Evolutionary conservation across 2,113 vertebrate species (phyloP), one percentile per base, ranked within the genome.

Genomic region (Manacus vitellinus): DNA sequence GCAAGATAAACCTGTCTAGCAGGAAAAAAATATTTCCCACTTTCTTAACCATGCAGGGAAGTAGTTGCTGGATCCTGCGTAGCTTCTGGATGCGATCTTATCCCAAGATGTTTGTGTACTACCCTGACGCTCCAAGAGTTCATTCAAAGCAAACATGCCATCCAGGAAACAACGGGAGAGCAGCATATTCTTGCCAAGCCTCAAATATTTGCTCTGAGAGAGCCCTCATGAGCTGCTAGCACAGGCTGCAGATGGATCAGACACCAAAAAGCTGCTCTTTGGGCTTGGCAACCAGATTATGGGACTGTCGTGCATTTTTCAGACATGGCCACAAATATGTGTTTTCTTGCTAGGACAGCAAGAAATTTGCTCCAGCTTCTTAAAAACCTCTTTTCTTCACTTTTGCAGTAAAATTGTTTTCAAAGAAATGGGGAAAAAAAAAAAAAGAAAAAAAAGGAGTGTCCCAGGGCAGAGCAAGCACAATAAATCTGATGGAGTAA

Each of bases 131-230:
- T 96, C 62, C 56, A 91, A 66, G 80, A 88, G 80, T 83, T 96
- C 63, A 24, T 58, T 95, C 73, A 91, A 58, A 95, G 54, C 76
- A 96, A 97, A 94, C 79, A 84, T 72, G 43, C 61, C 86, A 58
- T 89, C 54, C 51, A 80, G 82, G 78, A 95, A 91, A 89, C 3
- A 1, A 79, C 12, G 21, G 68, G 43, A 92, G 79, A 92, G 74
- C 65, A 30, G 63, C 8, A 4, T 91, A 81, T 59, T 92, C 74
- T 17, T 96, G 83, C 76, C 92, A 97, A 93, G 80, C 47, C 84
- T 87, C 94, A 96, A 92, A 95, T 95, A 94, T 92, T 95, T 96
- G 79, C 91, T 92, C 46, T 79, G 84, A 87, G 59, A 31, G 73
- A 78, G 74, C 66, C 35, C 41, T 55, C 8, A 1, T 78, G 81